phyloP scores from a whole-genome alignment of 2,888 invertebrate species.

The Lingula anatina region DNA sequence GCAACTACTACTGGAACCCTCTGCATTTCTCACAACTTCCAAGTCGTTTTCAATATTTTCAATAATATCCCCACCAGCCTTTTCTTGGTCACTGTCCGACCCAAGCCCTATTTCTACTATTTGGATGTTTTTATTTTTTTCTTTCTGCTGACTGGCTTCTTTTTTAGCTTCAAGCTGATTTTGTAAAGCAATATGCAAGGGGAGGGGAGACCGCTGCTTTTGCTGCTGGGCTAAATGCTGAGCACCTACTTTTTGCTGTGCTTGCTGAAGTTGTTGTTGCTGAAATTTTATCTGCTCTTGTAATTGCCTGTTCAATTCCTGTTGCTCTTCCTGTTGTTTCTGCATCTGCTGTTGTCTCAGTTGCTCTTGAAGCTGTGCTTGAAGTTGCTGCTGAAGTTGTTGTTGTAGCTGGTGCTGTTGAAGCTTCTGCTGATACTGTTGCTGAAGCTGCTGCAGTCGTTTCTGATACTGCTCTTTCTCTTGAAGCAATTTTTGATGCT shows the following conservation, averaged over 20 bases:
- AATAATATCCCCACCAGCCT: too few species aligned
- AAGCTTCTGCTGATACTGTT: slow-evolving; percentile 14
- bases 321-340: slow-evolving; percentile 1
- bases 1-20: too few species aligned
- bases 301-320: not conserved
- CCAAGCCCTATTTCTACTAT: too few species aligned
- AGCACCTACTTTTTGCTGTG: not conserved
- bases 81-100: too few species aligned
- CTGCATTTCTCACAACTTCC: too few species aligned
- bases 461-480: slow-evolving; percentile 3
- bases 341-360: slow-evolving; percentile 1
- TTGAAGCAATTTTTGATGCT: slow-evolving; percentile 14
- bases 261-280: slow-evolving; percentile 7
- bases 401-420: slow-evolving; percentile 9
- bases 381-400: slow-evolving; percentile 23
- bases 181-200: not conserved
- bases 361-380: too few species aligned
- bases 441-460: slow-evolving; percentile 7
- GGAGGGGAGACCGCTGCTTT: slow-evolving; percentile 1
- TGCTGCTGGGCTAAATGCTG: slow-evolving; percentile 4
- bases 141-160: too few species aligned
- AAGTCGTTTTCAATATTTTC: too few species aligned
- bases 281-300: not conserved
- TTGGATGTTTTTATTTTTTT: too few species aligned
- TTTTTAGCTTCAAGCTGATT: not conserved